Conservation (phyloP, 2,797 vertebrate species). For the Acipenser transmontanus region DNA sequence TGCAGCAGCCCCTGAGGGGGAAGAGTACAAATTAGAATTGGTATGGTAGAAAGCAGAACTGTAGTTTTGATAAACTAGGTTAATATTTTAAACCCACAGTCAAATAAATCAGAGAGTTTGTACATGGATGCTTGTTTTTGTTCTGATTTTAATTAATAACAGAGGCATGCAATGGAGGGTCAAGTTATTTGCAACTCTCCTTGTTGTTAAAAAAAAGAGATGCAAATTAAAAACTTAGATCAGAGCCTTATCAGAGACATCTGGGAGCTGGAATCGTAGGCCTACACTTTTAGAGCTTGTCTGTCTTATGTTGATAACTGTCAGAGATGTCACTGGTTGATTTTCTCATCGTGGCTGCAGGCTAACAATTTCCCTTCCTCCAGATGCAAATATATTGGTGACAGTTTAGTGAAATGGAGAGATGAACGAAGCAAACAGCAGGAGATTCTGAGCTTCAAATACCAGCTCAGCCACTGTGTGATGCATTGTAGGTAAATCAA, state of each 20-base stretch:
- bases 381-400: neutral
- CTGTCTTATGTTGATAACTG: conserved; percentile 3
- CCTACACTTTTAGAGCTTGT: neutral
- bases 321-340: neutral
- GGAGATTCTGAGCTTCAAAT: neutral
- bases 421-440: neutral
- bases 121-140: too few relatives aligned
- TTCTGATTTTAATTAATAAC: too few relatives aligned
- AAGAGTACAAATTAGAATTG: neutral
- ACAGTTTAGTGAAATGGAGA: neutral
- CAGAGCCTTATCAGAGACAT: neutral
- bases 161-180: too few relatives aligned
- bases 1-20: too few relatives aligned
- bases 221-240: neutral
- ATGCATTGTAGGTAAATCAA: too few relatives aligned
- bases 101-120: neutral
- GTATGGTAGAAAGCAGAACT: neutral
- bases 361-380: conserved; percentile 1
- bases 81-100: neutral
- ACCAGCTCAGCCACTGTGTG: too few relatives aligned
- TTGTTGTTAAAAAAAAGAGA: neutral
- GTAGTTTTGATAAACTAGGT: neutral
- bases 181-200: too few relatives aligned
- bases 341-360: neutral
- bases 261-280: neutral